Base-by-base conservation (phyloP, 2,797 vertebrate species). In the Premnoplex brunnescens region DNA sequence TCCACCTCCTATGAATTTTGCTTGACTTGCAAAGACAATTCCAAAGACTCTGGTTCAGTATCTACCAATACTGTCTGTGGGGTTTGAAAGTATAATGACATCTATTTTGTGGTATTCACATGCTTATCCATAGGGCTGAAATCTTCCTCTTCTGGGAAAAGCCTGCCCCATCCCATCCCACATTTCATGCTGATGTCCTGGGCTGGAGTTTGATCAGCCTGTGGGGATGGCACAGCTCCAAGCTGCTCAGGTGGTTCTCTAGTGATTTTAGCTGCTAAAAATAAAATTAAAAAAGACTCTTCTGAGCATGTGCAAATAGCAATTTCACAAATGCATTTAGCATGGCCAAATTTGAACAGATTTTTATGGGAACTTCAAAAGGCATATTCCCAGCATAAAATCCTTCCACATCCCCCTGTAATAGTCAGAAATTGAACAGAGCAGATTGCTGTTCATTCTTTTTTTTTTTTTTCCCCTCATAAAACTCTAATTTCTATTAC, bases 291-390 rank as follows among this genome's bases (percentile, higher is more conserved):
- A 83, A 41, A 75, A 39, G 5, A 13, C 41, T 72, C 58, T 46
- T 68, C 84, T 58, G 89, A 87, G 88, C 84, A 68, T 76, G 86
- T 76, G 80, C 83, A 91, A 91, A 84, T 60, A 86, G 69, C 74
- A 75, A 81, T 88, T 89, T 92, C 76, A 64, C 85, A 92, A 71
- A 39, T 54, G 76, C 69, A 39, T 89, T 85, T 75, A 72, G 58
- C 96, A 84, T 0, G 2, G 79, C 89, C 85, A 92, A 81, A 89
- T 88, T 56, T 88, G 85, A 92, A 54, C 85, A 92, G 88, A 80
- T 95, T 95, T 95, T 91, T 66, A n/a, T 60, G 46, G 73, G 85
- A 88, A 88, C 86, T 93, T 96, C 83, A 86, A 91, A 89, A 93
- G 26, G 56, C 76, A 39, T 72, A 62, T 91, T 95, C 85, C 76